Base-by-base conservation (phyloP, 37 sponge, comb jelly and placozoan genomes). In the Halisarca cf. caerulea region DNA sequence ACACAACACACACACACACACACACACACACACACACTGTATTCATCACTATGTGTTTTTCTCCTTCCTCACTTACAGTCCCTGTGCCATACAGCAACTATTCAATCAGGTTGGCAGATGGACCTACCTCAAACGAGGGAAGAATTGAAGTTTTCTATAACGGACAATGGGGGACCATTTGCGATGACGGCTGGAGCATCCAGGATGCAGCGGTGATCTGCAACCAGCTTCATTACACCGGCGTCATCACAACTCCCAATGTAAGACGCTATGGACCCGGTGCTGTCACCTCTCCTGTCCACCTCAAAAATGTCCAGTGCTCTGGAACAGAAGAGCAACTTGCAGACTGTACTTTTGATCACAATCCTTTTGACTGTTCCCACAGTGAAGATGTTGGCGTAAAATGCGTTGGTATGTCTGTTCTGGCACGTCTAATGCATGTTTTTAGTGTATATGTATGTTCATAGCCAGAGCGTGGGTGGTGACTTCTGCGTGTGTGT, bases 341-440 rank as follows among this genome's bases (percentile, higher is more conserved):
- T 24, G 38, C 9, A 6, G 51, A 7, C 3, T 83, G 84, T 69
- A 4, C 57, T 37, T 36, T 14, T 30, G 73, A 1, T 20, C 58
- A 42, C 20, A 73, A 51, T 21, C 3, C 42, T 5, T 21, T 20
- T 3, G 71, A 24, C 55, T 87, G 88, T 32, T 42, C 38, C 1
- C 88, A 87, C 60, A 55, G 38, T 34, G 78, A 87, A n/a, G 88
- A 87, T 59, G 88, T 83, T 55, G 83, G 88, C n/a, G 75, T 87
- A n/a, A 32, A 33, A 0, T 87, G 88, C 33, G 28, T n/a, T 27
- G 70, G 86, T 86, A 79, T 36, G 78, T 60, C 2, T 69, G 25
- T 30, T n/a, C n/a, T n/a, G n/a, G n/a, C n/a, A n/a, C n/a, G n/a
- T n/a, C n/a, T n/a, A n/a, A n/a, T n/a, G n/a, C n/a, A n/a, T n/a